Conservation (phyloP, 2,113 vertebrate genomes). For the chimpanzee (Pan troglodytes) region DNA sequence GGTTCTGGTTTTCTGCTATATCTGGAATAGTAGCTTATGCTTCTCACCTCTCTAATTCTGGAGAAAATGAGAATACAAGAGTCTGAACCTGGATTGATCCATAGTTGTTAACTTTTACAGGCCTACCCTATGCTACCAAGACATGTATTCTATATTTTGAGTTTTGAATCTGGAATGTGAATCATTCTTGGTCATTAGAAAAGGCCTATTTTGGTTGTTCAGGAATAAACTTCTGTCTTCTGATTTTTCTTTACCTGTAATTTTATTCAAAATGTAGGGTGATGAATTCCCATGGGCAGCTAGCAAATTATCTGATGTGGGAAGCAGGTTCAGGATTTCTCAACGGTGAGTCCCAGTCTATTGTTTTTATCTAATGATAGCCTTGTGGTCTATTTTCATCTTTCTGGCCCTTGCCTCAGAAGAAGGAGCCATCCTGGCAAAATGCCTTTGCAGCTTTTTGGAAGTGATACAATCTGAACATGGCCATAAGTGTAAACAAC, state of each 20-base stretch:
- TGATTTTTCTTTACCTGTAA: background rate
- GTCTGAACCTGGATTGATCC: background rate
- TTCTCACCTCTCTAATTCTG: background rate
- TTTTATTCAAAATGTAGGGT: background rate
- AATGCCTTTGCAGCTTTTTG: constrained; percentile 26
- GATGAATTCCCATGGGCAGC: background rate
- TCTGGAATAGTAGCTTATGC: background rate
- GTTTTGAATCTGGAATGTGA: background rate
- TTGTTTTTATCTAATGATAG: constrained; percentile 58
- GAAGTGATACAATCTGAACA: background rate
- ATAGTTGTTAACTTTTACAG: background rate
- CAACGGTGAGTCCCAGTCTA: background rate
- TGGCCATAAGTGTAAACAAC: background rate
- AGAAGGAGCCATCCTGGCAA: constrained; percentile 39
- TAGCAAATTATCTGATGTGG: background rate
- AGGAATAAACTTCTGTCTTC: background rate
- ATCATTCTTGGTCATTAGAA: background rate
- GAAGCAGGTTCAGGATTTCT: constrained; percentile 6
- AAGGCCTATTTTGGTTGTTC: background rate
- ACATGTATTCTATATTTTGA: background rate
- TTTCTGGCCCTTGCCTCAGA: background rate
- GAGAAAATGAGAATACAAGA: background rate
- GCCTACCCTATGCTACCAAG: background rate
- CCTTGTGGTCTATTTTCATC: constrained; percentile 25
- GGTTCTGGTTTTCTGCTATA: background rate